Evolutionary conservation across 2,888 invertebrate genomes (phyloP).

Genomic region (Drosophila kuntzei): DNA sequence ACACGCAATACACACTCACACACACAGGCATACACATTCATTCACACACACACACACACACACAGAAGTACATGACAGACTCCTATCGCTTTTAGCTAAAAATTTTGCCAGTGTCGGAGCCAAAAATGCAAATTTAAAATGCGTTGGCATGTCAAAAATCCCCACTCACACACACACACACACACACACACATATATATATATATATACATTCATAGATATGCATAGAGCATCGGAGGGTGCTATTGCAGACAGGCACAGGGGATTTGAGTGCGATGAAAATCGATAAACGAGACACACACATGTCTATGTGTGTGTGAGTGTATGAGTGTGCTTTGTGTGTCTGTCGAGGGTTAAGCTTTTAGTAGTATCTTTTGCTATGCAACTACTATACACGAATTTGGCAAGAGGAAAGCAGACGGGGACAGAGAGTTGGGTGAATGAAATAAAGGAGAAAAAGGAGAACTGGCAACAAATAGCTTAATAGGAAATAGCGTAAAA

Average conservation of each 20-base stretch:
- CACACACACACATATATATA: slow-evolving; percentile 22
- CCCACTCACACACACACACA: slow-evolving; percentile 29
- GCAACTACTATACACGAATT: slow-evolving; percentile 71
- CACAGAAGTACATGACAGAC: slow-evolving; percentile 6
- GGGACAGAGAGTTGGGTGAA: slow-evolving; percentile 5
- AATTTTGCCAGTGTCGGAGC: slow-evolving; percentile 67
- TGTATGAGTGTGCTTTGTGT: slow-evolving; percentile 33
- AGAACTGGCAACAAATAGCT: slow-evolving; percentile 73
- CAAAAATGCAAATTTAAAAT: slow-evolving; percentile 81
- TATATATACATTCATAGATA: slow-evolving; percentile 22
- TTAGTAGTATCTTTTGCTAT: slow-evolving; percentile 77
- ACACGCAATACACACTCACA: slow-evolving; percentile 18
- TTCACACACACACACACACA: slow-evolving; percentile 1
- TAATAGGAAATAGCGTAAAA: slow-evolving; percentile 81
- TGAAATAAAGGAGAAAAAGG: slow-evolving; percentile 17
- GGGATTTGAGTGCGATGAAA: slow-evolving; percentile 54
- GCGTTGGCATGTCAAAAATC: slow-evolving; percentile 78
- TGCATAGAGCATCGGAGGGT: slow-evolving; percentile 41
- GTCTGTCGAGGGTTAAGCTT: slow-evolving; percentile 68
- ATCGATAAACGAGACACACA: slow-evolving; percentile 67
- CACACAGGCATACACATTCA: slow-evolving; percentile 1
- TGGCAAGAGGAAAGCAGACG: slow-evolving; percentile 52
- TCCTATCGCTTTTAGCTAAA: slow-evolving; percentile 68
- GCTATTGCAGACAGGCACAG: slow-evolving; percentile 51
- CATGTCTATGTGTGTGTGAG: slow-evolving; percentile 13